phyloP scores from a whole-genome alignment of 2,797 vertebrate genomes.

The Fringilla coelebs region DNA sequence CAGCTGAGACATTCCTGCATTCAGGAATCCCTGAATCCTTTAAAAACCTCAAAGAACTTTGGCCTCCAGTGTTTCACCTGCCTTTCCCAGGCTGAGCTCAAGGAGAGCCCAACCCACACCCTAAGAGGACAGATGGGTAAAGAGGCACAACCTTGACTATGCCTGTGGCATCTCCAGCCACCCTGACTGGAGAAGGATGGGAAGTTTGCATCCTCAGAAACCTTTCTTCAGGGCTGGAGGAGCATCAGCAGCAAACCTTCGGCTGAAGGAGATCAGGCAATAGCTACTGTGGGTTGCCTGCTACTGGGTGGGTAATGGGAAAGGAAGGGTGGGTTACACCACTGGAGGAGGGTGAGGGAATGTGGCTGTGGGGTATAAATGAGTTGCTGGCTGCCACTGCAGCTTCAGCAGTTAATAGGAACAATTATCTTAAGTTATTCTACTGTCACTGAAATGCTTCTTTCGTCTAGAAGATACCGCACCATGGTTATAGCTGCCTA shows the following conservation, averaged over 20 bases:
- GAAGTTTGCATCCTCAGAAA: not conserved
- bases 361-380: not conserved
- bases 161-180: not conserved
- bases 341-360: not conserved
- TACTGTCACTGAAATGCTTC: not conserved
- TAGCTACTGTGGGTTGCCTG: not conserved
- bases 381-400: not conserved
- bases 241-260: not conserved
- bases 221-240: not conserved
- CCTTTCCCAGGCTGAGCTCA: not conserved
- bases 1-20: too few species aligned
- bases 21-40: not conserved
- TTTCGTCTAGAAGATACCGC: not conserved
- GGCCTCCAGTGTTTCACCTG: not conserved
- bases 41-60: not conserved
- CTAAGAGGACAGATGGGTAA: not conserved
- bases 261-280: not conserved
- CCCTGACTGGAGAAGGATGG: not conserved
- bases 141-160: not conserved
- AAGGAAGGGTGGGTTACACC: not conserved
- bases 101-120: not conserved
- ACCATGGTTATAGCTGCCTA: accelerated
- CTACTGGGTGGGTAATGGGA: not conserved
- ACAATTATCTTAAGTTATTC: not conserved
- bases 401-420: not conserved